A percentile compares a stretch with the other conserved stretches of the same genome.
These are phyloP conservation scores for Nothocercus julius DNA, from an alignment of 2,113 vertebrate species.

Conservation along the genomic window DNA sequence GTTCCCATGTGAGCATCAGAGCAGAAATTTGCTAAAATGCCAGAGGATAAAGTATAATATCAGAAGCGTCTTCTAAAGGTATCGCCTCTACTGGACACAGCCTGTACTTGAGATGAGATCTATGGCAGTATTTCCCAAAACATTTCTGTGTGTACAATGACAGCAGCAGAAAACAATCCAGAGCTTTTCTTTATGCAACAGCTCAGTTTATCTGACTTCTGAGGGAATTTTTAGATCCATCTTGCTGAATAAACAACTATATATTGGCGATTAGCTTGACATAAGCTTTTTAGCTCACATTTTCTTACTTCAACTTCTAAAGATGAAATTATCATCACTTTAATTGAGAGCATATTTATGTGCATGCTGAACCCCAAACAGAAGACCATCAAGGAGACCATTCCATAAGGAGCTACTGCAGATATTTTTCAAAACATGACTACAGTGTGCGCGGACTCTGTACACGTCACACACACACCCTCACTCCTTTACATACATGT, in stretches of 20 bases:
- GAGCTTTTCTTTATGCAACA: not conserved
- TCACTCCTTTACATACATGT: not conserved
- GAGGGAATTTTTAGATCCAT: not conserved
- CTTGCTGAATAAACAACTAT: not conserved
- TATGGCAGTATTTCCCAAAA: not conserved
- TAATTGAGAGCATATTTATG: not conserved
- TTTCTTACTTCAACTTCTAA: not conserved
- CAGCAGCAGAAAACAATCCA: not conserved
- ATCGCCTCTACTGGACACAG: not conserved
- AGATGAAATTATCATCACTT: not conserved
- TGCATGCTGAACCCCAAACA: not conserved
- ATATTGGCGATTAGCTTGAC: not conserved
- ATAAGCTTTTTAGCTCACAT: not conserved
- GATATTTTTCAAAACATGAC: not conserved
- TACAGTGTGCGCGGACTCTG: not conserved
- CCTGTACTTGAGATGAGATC: not conserved
- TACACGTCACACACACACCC: not conserved
- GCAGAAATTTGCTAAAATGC: not conserved
- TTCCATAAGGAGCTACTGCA: not conserved
- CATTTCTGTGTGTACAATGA: accelerated
- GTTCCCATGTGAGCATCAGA: not conserved
- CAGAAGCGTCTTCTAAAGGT: not conserved
- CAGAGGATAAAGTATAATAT: not conserved
- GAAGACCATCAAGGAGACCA: not conserved
- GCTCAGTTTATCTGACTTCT: not conserved